A percentile compares a stretch with the other conserved stretches of the same genome.
Evolutionary conservation across 2,888 invertebrate genomes (phyloP).

Genomic region (Drosophila anceps): DNA sequence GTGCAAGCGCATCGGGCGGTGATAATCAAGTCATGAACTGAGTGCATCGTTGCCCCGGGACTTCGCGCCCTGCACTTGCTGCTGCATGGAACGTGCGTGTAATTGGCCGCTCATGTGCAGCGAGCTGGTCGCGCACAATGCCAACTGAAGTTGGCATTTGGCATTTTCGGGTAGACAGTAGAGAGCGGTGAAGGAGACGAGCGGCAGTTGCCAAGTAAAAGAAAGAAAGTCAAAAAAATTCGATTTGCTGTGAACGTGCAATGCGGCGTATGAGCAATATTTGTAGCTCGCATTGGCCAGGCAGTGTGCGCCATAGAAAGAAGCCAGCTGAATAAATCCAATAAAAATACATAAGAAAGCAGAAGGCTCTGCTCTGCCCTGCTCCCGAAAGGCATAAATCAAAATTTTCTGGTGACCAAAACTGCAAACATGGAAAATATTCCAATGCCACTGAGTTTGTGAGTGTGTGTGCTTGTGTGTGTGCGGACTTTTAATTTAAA

Average conservation of each 20-base stretch:
- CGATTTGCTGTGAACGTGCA: constrained; percentile 56
- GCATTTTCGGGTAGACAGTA: constrained; percentile 22
- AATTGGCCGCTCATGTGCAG: constrained; percentile 72
- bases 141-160: constrained; percentile 46
- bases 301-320: constrained; percentile 2
- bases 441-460: constrained; percentile 22
- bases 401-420: constrained; percentile 56
- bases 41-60: constrained; percentile 10
- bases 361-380: constrained; percentile 9
- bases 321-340: constrained; percentile 54
- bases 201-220: constrained; percentile 27
- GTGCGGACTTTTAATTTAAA: constrained; percentile 77
- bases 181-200: no score
- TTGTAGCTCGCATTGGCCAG: constrained; percentile 1
- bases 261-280: constrained; percentile 71
- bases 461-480: constrained; percentile 31
- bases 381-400: constrained; percentile 52
- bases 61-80: constrained; percentile 33
- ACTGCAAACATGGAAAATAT: constrained; percentile 62
- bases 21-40: constrained; percentile 77
- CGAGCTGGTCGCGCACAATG: constrained; percentile 48
- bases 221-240: constrained; percentile 43
- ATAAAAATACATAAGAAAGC: constrained; percentile 59
- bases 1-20: constrained; percentile 69
- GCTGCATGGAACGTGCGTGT: constrained; percentile 52